Conservation (phyloP, 2,888 invertebrate species). For the Ophonus ardosiacus region DNA sequence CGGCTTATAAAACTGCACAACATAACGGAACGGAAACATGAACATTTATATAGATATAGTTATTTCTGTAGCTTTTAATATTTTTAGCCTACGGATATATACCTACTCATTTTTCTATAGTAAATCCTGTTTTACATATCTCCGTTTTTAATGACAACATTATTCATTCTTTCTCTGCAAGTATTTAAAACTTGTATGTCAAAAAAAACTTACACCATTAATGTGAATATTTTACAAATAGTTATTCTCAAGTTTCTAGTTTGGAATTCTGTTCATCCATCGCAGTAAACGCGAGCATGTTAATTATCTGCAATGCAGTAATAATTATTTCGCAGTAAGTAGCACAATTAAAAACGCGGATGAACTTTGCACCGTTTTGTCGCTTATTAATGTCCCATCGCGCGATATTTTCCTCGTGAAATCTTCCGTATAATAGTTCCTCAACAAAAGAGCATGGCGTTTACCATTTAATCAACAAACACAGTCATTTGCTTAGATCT, state of each 20-base stretch:
- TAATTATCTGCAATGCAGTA: conserved; percentile 26
- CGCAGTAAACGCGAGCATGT: conserved; percentile 24
- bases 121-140: too few species aligned
- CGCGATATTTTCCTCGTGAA: conserved; percentile 39
- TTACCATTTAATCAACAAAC: conserved; percentile 51
- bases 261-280: neutral
- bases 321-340: conserved; percentile 39
- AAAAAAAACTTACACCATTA: neutral
- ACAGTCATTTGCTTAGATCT: conserved; percentile 56
- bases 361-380: conserved; percentile 47
- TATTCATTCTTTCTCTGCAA: neutral
- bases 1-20: too few species aligned
- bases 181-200: neutral
- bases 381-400: conserved; percentile 26
- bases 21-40: too few species aligned
- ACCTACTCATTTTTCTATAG: too few species aligned
- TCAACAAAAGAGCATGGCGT: conserved; percentile 31
- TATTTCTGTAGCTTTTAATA: too few species aligned
- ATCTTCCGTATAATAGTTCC: conserved; percentile 35
- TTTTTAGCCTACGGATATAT: too few species aligned
- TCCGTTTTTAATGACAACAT: neutral
- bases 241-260: neutral
- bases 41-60: too few species aligned
- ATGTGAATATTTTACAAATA: neutral
- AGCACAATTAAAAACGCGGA: conserved; percentile 42